Evolutionary conservation across 2,113 vertebrate genomes (phyloP), one percentile per base, ranked within the genome.

Genomic region (Balaeniceps rex): DNA sequence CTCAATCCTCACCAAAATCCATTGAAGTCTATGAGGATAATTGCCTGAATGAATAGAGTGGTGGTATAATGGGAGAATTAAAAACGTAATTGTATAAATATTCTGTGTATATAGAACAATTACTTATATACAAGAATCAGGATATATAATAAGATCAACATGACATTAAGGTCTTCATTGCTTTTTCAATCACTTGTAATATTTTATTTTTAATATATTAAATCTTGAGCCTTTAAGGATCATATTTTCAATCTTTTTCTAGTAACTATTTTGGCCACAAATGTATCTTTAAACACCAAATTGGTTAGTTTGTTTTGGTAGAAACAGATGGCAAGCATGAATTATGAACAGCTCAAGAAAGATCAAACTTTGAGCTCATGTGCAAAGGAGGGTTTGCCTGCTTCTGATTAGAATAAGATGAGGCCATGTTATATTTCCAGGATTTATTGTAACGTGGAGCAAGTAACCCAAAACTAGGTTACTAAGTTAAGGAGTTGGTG

Each of bases 301-400:
- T 87, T 92, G 49, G 49, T 83, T 66, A 47, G 38, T 72, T 74
- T 90, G 9, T 57, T 89, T 82, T 82, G 63, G 85, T 71, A 79
- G 57, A 93, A 93, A 93, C 61, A 93, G 74, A 93, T 87, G 92
- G 88, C 38, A 93, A 85, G 28, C 33, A 82, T 87, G 74, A 94
- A 94, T 93, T 91, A 94, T 87, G 61, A 95, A 82, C 22, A 87
- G 77, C 84, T 94, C 42, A 58, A 79, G 86, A 82, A 96, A 93
- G 78, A 91, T 93, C 47, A 97, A 61, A 47, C 44, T 94, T 76
- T 94, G 71, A 90, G 79, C 71, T 90, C 78, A 66, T 79, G 57
- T 68, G 51, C 34, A 75, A 87, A 74, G 47, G 36, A 91, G 75
- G 36, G 46, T 58, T 94, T 82, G 15, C 51, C 51, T 80, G 46